A percentile compares a stretch with the other conserved stretches of the same genome.
Evolutionary conservation across 2,888 invertebrate species (phyloP).

Genomic region (Sericinus montela): DNA sequence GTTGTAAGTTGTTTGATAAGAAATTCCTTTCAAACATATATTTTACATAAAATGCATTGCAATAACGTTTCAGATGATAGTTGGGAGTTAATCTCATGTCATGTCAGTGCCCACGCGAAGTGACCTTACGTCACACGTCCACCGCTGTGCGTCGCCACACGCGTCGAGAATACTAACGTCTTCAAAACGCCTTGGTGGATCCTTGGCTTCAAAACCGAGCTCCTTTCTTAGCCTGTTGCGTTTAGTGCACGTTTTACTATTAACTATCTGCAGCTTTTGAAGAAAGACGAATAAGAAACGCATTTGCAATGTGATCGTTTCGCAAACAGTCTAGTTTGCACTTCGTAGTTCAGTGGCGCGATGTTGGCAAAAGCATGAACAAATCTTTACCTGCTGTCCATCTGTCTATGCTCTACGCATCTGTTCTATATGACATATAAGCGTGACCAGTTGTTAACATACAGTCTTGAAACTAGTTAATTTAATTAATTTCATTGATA

Average conservation of each 20-base stretch:
- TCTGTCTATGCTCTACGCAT: no score
- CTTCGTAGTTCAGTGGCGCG: constrained; percentile 15
- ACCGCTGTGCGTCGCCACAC: constrained; percentile 56
- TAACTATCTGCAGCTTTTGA: constrained; percentile 34
- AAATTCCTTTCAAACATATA: background rate
- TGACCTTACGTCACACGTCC: constrained; percentile 75
- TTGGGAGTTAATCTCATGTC: constrained; percentile 61
- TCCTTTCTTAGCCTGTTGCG: constrained; percentile 73
- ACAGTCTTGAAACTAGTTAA: no score
- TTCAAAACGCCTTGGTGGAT: constrained; percentile 72
- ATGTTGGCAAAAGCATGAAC: constrained; percentile 13
- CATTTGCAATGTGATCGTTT: constrained; percentile 13
- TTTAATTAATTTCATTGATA: no score
- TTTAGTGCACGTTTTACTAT: constrained; percentile 55
- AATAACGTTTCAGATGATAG: constrained; percentile 23
- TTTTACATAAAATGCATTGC: background rate
- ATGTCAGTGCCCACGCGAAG: constrained; percentile 63
- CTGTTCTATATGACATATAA: no score
- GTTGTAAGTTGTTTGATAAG: background rate
- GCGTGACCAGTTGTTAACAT: no score
- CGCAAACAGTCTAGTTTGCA: constrained; percentile 13
- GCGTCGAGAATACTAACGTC: constrained; percentile 73
- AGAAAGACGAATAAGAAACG: constrained; percentile 13
- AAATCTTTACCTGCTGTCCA: constrained; percentile 10
- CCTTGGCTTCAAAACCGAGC: constrained; percentile 79